Conservation (phyloP, 1,140 invertebrate genomes). For the Pteromalus puparum region DNA sequence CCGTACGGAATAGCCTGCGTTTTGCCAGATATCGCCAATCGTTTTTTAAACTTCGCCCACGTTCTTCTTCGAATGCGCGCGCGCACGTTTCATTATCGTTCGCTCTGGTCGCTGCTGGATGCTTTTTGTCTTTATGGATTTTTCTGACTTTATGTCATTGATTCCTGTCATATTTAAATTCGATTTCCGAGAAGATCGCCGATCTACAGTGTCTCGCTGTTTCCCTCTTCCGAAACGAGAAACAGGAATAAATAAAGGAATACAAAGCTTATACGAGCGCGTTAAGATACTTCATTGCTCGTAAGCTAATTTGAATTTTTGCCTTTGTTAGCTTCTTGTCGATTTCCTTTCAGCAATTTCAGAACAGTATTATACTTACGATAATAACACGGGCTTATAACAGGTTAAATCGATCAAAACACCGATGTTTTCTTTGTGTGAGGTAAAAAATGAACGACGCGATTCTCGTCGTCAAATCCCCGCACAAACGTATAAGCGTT, state of each 20-base stretch:
- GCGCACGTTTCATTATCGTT: slow-evolving; percentile 32
- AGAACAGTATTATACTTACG: not conserved
- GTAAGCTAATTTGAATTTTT: slow-evolving; percentile 29
- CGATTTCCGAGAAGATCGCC: slow-evolving; percentile 43
- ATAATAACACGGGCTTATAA: no score
- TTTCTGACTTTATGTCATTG: slow-evolving; percentile 45
- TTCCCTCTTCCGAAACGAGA: slow-evolving; percentile 40
- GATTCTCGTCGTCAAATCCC: no score
- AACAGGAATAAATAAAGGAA: slow-evolving; percentile 19
- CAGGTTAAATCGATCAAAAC: no score
- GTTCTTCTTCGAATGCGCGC: slow-evolving; percentile 42
- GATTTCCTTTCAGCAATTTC: not conserved
- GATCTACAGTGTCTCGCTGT: slow-evolving; percentile 14
- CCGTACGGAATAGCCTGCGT: slow-evolving; percentile 18
- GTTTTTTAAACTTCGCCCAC: slow-evolving; percentile 44
- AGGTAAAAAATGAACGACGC: no score
- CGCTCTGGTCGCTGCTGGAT: not conserved
- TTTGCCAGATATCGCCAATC: slow-evolving; percentile 36
- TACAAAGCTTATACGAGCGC: slow-evolving; percentile 20
- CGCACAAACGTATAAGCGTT: not conserved
- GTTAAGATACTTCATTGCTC: slow-evolving; percentile 47
- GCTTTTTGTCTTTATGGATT: slow-evolving; percentile 47
- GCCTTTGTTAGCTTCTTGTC: not conserved
- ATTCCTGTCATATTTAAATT: slow-evolving; percentile 52
- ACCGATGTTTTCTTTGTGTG: no score